Conservation (phyloP, 2,797 vertebrate genomes). For the Leontopithecus rosalia region DNA sequence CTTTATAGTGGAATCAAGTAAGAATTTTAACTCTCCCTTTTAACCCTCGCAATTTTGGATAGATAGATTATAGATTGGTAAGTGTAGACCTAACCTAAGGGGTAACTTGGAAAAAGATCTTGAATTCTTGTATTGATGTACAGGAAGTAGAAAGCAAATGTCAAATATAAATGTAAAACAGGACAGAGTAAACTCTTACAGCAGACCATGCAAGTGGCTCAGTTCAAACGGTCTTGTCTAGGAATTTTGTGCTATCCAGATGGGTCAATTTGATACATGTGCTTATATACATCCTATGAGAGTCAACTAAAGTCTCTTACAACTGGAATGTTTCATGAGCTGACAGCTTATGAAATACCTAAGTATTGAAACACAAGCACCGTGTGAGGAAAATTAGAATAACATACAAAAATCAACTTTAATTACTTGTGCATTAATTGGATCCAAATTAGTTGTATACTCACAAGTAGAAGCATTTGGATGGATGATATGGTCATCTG, state of each 20-base stretch:
- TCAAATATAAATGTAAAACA: constrained; percentile 76
- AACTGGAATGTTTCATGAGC: constrained; percentile 76
- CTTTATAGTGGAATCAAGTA: neutral
- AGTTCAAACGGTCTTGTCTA: constrained; percentile 73
- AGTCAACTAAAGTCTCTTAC: constrained; percentile 71
- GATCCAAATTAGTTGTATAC: constrained; percentile 69
- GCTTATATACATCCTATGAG: constrained; percentile 75
- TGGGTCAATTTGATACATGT: constrained; percentile 78
- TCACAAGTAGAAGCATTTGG: constrained; percentile 49
- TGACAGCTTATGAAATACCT: constrained; percentile 78
- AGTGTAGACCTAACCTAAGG: neutral
- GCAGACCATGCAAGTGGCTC: constrained; percentile 63
- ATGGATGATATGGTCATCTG: neutral
- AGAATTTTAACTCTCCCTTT: constrained; percentile 8
- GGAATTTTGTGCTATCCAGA: constrained; percentile 79
- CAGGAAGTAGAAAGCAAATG: constrained; percentile 76
- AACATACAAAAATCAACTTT: constrained; percentile 74
- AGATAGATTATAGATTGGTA: neutral
- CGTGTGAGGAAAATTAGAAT: constrained; percentile 72
- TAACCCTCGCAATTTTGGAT: neutral
- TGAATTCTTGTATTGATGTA: constrained; percentile 63
- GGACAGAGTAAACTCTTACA: constrained; percentile 73
- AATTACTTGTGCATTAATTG: constrained; percentile 73
- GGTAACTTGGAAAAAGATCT: constrained; percentile 46
- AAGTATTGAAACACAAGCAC: constrained; percentile 71